phyloP scores from a whole-genome alignment of 2,113 vertebrate genomes.

The Dipodomys ordii region DNA sequence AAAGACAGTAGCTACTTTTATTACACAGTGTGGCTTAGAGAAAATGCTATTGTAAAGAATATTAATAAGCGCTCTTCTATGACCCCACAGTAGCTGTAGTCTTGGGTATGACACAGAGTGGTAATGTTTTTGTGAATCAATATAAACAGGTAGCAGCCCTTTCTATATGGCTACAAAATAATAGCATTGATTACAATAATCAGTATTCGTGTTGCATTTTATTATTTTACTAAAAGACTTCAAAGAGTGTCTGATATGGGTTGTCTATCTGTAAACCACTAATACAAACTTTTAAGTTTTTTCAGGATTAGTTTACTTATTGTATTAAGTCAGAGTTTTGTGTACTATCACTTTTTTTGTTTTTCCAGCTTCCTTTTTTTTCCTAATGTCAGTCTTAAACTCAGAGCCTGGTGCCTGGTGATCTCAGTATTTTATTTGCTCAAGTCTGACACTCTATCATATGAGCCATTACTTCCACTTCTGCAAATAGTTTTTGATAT shows the following conservation, averaged over 20 bases:
- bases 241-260: neutral
- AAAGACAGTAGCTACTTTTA: neutral
- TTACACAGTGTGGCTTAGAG: neutral
- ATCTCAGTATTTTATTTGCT: too few species aligned
- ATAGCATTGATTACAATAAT: neutral
- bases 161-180: neutral
- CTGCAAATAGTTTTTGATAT: too few species aligned
- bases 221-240: conserved; percentile 30
- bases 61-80: neutral
- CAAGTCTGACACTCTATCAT: too few species aligned
- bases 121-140: neutral
- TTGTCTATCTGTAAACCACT: neutral
- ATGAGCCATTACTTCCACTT: too few species aligned
- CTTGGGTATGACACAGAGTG: neutral
- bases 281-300: neutral
- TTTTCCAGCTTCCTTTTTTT: too few species aligned
- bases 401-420: too few species aligned
- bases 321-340: neutral
- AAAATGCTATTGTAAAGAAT: neutral
- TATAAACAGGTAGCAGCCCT: neutral
- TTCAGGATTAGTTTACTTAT: neutral
- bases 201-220: neutral
- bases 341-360: too few species aligned
- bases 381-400: too few species aligned
- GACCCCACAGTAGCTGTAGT: neutral